Conservation (phyloP, 2,888 invertebrate species). For the Ormia ochracea region DNA sequence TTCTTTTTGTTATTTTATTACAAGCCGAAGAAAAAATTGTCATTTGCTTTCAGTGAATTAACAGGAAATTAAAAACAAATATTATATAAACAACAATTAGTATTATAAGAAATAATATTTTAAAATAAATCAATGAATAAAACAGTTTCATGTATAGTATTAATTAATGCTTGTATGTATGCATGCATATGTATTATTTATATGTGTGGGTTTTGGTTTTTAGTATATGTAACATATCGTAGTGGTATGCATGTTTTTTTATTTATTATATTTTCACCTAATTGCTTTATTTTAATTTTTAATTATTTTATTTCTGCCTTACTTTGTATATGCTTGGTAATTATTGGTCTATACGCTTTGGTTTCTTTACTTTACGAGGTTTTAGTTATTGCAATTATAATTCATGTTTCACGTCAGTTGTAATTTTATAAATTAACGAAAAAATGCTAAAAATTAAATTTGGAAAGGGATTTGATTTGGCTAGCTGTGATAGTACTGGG, state of each 20-base stretch:
- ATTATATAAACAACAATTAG: neutral
- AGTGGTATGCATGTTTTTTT: constrained; percentile 47
- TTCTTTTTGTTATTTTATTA: constrained; percentile 12
- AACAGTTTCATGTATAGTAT: neutral
- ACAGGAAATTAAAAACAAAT: neutral
- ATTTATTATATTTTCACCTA: constrained; percentile 36
- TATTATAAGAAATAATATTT: constrained; percentile 5
- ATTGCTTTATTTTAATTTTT: constrained; percentile 35
- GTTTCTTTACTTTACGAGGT: constrained; percentile 63
- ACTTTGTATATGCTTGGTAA: constrained; percentile 57
- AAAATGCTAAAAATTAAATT: neutral
- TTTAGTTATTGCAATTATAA: constrained; percentile 57
- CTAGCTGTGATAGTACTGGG: too few species aligned
- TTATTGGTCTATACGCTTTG: constrained; percentile 65
- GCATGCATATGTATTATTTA: constrained; percentile 26
- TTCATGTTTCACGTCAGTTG: constrained; percentile 10
- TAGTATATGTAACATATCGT: constrained; percentile 29
- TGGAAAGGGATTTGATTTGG: too few species aligned
- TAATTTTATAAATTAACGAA: neutral
- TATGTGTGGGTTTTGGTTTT: constrained; percentile 44
- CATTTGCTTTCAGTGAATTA: neutral
- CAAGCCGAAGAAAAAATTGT: constrained; percentile 40
- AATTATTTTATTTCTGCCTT: constrained; percentile 30
- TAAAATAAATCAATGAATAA: neutral
- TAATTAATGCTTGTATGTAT: neutral